Evolutionary conservation across 2,113 vertebrate genomes (phyloP), one percentile per base, ranked within the genome.

Genomic region (Sporophila hypoxantha): DNA sequence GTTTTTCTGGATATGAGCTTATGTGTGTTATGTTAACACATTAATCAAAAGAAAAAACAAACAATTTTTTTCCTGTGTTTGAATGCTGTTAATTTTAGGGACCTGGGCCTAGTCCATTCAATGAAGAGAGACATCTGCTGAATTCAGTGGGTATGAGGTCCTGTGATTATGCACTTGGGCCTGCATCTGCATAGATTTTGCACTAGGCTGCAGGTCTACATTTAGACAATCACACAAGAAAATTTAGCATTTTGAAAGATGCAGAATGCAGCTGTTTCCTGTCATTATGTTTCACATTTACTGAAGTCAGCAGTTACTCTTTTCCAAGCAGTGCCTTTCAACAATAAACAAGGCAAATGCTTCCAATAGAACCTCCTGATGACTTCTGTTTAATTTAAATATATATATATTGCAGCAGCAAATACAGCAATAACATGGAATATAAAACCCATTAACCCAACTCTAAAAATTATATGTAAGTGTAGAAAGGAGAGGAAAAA

Each of bases 231-330:
- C 76, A 79, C 66, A 79, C 52, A 83, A 89, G 91, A 90, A 94
- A 93, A 93, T 89, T 55, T 52, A 90, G 87, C 27, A 2, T 87
- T 94, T 89, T 90, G 74, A 86, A 92, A 92, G 89, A 94, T 65
- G 82, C 50, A 78, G 83, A 93, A 95, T 92, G 94, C 93, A 95
- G 92, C 92, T 95, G 94, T 93, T 95, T 92, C 93, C 94, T 0
- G 8, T 95, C 92, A 76, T 94, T 91, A 94, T 91, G 79, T 70
- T 90, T 91, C 85, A 65, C 87, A 90, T 95, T 93, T 92, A 91
- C 90, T 91, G 84, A 88, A 95, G 95, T 95, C 95, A 95, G 95
- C 95, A 95, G 88, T 93, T 92, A 88, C 49, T 93, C 91, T 94
- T 95, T 91, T 91, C 53, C 66, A 91, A 91, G 85, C 88, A 90